Base-by-base conservation (phyloP, 2,113 vertebrate species). In the Bostrychus sinensis region DNA sequence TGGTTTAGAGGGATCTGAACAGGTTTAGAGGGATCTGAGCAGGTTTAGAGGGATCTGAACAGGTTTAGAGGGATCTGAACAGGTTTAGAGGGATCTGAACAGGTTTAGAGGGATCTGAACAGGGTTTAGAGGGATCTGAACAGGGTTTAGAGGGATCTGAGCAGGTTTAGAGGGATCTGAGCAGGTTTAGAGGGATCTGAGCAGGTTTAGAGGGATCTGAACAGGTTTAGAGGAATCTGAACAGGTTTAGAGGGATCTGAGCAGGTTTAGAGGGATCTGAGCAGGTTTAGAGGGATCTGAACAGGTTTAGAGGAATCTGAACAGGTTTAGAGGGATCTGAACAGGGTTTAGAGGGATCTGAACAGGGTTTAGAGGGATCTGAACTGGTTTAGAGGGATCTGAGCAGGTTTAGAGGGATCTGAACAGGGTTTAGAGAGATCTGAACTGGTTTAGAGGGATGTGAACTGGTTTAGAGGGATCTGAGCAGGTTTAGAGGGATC, bases 181-280 rank as follows among this genome's bases (percentile, higher is more conserved):
- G 6, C 12, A 7, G 22, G 13, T 26, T 32, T 7, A 89, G 87
- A 19, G 87, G 87, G 32, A 86, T 87, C 0, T 85, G 87, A 50
- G 77, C 83, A 0, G 79, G 39, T 17, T 8, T 17, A 38, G 2
- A 2, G 37, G 37, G n/a, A n/a, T n/a, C n/a, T n/a, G n/a, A n/a
- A n/a, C n/a, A n/a, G n/a, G n/a, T n/a, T n/a, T n/a, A n/a, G n/a
- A n/a, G 37, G 37, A 14, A n/a, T n/a, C 16, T 41, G 5, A 41
- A 45, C 19, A 2, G 8, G 17, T 11, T 4, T 45, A 12, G 2
- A 22, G 19, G 19, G 42, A 42, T 19, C 39, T 42, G 17, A 45
- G 10, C 8, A 11, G 19, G 17, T 45, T 7, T 26, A 6, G 23
- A 5, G 1, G 4, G 12, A 51, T 14, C 48, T 14, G 48, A 28